Evolutionary conservation across 2,797 vertebrate species (phyloP).

Genomic region (Brachyrhaphis roseni): DNA sequence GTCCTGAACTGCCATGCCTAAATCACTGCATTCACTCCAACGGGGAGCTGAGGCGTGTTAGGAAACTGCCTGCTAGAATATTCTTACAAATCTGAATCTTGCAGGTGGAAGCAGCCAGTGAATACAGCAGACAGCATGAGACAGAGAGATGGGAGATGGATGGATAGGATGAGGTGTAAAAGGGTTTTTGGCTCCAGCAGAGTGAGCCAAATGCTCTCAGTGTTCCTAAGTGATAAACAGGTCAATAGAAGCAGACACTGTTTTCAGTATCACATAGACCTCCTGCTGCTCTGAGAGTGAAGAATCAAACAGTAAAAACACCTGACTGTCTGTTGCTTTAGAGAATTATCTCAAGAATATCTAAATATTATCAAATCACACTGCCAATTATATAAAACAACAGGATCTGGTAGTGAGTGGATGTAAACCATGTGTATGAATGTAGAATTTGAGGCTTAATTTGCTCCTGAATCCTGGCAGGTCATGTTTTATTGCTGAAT

Average conservation of each 20-base stretch:
- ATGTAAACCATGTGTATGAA: background rate
- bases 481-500: background rate
- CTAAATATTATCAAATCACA: background rate
- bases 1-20: constrained; percentile 55
- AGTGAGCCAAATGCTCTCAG: constrained; percentile 74
- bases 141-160: constrained; percentile 25
- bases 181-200: constrained; percentile 58
- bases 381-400: background rate
- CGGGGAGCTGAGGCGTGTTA: constrained; percentile 45
- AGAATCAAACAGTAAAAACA: constrained; percentile 34
- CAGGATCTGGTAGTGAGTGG: background rate
- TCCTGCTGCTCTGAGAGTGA: constrained; percentile 45
- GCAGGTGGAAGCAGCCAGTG: constrained; percentile 70
- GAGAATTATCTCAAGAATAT: background rate
- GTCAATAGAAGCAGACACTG: constrained; percentile 87
- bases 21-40: constrained; percentile 38
- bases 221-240: constrained; percentile 90
- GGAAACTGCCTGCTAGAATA: constrained; percentile 49
- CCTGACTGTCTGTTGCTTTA: constrained; percentile 21
- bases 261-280: constrained; percentile 61
- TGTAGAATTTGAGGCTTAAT: background rate
- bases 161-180: constrained; percentile 83
- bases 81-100: constrained; percentile 81
- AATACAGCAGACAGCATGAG: constrained; percentile 38
- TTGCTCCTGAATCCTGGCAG: background rate